Base-by-base conservation (phyloP, 2,797 vertebrate species). In the Propithecus deckenii region DNA sequence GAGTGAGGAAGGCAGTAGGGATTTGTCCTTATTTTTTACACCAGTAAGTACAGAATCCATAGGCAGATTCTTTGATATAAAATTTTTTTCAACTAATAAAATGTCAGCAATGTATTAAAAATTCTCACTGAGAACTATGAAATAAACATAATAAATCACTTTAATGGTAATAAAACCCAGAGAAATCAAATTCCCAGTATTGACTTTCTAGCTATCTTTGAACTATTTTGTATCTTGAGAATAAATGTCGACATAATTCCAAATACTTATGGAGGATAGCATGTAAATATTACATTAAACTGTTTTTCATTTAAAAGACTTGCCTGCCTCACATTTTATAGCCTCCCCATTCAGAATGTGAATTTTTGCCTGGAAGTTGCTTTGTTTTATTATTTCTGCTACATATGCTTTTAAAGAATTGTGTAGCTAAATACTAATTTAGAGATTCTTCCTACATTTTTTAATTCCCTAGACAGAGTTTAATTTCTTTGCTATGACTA, bases 71-170 rank as follows among this genome's bases (percentile, higher is more conserved):
- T 94, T 76, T 83, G 55, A 85, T 89, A 83, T 43, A 78, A 85
- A 94, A 38, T 52, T 41, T 75, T 75, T 67, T 94, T 41, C 79
- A 87, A 85, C 78, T 95, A 93, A 96, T 93, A 96, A 97, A 97
- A 96, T 61, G 7, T 95, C 48, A 92, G 35, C 72, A 86, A 74
- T 86, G 35, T 14, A 85, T 95, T 96, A 92, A 94, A 96, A 95
- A 67, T 87, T 81, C 35, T 84, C 55, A 92, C 30, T 10, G 86
- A 71, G 88, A 97, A 97, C 89, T 95, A 83, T 92, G 72, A 95
- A 97, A 96, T 97, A 97, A 98, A 86, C 86, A 86, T 91, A 97
- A 96, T 95, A 96, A 88, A 97, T 97, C 78, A 92, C 41, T 76
- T 96, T 86, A 83, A 92, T 92, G 69, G 57, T 28, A 97, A 96